These are phyloP conservation scores for Antrozous pallidus DNA, from an alignment of 2,797 vertebrate genomes.

Conservation along the genomic window DNA sequence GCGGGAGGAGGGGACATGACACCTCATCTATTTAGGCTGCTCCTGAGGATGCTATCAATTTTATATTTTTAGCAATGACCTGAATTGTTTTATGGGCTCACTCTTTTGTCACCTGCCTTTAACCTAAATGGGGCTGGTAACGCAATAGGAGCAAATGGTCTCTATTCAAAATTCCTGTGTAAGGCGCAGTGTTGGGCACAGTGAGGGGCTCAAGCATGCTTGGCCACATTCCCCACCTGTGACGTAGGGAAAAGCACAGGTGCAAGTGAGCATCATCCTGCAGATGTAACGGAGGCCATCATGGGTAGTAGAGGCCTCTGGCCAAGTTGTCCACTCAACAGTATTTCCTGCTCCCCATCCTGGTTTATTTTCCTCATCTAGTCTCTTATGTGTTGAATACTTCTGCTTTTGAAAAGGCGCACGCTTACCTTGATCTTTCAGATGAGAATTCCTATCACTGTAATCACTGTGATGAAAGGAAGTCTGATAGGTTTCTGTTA, in stretches of 20 bases:
- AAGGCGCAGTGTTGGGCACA: background rate
- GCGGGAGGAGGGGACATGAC: background rate
- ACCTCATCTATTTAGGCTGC: slow-evolving; percentile 25
- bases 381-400: background rate
- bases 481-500: background rate
- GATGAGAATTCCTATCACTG: background rate
- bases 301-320: background rate
- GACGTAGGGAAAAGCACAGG: background rate
- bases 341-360: background rate
- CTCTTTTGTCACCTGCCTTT: slow-evolving; percentile 27
- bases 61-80: slow-evolving; percentile 51
- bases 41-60: slow-evolving; percentile 38
- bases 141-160: background rate
- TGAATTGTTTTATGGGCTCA: slow-evolving; percentile 1
- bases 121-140: background rate
- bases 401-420: background rate
- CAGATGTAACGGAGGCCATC: accelerated
- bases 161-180: background rate
- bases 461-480: background rate
- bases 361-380: background rate
- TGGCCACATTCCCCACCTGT: accelerated
- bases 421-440: background rate
- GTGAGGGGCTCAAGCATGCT: background rate
- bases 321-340: accelerated
- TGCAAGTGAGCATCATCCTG: accelerated